Percentiles rank a stretch among this genome's conserved stretches.
Evolutionary conservation across 2,797 vertebrate species (phyloP).

Genomic region (Tarsius wallacei): DNA sequence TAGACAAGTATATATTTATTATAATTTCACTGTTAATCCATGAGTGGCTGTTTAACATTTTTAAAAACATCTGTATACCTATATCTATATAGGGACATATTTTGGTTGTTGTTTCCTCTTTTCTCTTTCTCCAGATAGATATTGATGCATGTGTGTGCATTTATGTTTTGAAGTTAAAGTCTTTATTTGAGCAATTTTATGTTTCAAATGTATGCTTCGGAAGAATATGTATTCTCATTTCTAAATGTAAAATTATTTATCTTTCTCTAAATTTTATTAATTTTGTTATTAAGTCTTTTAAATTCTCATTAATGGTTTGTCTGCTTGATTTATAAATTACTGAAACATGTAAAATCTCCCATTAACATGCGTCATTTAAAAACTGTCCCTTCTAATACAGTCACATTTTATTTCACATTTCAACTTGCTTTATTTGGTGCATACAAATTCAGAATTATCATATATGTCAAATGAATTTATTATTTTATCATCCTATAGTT

Average conservation of each 20-base stretch:
- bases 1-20: not conserved
- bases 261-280: slow-evolving; percentile 28
- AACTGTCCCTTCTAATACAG: not conserved
- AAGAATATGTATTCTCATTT: slow-evolving; percentile 35
- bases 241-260: not conserved
- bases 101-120: not conserved
- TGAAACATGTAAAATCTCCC: not conserved
- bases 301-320: slow-evolving; percentile 57
- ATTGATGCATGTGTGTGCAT: not conserved
- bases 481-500: not conserved
- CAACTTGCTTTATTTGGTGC: not conserved
- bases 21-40: not conserved
- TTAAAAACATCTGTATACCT: not conserved
- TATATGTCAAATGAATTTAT: slow-evolving; percentile 26
- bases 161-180: slow-evolving; percentile 15
- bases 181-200: not conserved
- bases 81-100: not conserved
- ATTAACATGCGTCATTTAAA: not conserved
- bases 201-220: not conserved
- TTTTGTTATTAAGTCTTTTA: slow-evolving; percentile 51
- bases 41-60: not conserved
- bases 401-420: not conserved
- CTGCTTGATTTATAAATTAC: slow-evolving; percentile 11
- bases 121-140: not conserved
- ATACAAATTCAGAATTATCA: slow-evolving; percentile 12